These are phyloP conservation scores for Branchipolynoe longqiensis DNA, from an alignment of 2,888 invertebrate species.

Conservation along the genomic window DNA sequence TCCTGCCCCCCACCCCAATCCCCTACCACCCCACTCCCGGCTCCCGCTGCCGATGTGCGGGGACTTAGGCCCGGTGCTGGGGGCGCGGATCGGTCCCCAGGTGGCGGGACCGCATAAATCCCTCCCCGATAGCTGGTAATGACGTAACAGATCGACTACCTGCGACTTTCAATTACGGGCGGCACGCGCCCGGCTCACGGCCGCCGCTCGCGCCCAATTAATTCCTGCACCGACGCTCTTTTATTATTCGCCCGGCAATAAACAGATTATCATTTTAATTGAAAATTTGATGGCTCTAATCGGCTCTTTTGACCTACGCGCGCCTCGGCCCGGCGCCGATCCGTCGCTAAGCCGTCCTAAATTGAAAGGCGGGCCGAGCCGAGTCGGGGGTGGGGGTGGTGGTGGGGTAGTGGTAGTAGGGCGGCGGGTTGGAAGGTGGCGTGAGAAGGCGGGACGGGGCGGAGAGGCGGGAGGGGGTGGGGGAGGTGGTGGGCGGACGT, in stretches of 20 bases:
- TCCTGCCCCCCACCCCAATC: not conserved
- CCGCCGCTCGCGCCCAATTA: conserved; percentile 48
- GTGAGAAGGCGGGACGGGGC: too few relatives aligned
- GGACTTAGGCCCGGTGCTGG: conserved; percentile 24
- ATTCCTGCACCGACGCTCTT: conserved; percentile 56
- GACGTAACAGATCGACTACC: conserved; percentile 49
- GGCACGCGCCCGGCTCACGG: conserved; percentile 37
- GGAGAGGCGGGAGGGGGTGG: too few relatives aligned
- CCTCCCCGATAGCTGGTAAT: conserved; percentile 54
- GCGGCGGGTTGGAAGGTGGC: too few relatives aligned
- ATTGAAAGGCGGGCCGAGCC: conserved; percentile 60
- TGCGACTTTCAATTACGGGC: conserved; percentile 54
- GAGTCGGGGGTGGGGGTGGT: too few relatives aligned
- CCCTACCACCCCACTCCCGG: not conserved
- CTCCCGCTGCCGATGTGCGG: conserved; percentile 4
- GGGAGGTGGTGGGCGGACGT: too few relatives aligned
- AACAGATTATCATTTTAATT: conserved; percentile 63
- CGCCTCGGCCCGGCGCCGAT: not conserved
- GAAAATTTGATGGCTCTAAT: conserved; percentile 61
- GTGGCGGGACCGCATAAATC: conserved; percentile 28
- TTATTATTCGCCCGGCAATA: conserved; percentile 61
- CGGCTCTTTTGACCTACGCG: conserved; percentile 58
- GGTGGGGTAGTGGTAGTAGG: too few relatives aligned
- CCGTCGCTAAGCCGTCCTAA: conserved; percentile 58
- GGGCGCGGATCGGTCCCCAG: too few relatives aligned